A percentile compares a stretch with the other conserved stretches of the same genome.
phyloP scores from a whole-genome alignment of 2,113 vertebrate genomes.

The Lates calcarifer region DNA sequence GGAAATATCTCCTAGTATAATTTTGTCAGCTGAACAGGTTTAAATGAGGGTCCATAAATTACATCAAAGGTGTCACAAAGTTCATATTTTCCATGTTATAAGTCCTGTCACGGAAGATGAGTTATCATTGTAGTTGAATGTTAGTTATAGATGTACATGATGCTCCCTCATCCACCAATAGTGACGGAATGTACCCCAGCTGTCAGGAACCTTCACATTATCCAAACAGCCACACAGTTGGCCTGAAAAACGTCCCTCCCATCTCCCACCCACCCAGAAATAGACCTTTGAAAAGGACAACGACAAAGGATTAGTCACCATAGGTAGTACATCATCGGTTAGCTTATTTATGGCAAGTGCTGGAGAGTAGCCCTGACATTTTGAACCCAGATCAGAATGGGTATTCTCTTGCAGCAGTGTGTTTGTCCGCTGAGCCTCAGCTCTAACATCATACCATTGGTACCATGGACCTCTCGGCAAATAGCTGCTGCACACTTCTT shows the following conservation, averaged over 20 bases:
- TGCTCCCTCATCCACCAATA: constrained; percentile 47
- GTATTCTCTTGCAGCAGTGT: constrained; percentile 41
- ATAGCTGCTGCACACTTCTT: constrained; percentile 92
- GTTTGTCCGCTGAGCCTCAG: constrained; percentile 23
- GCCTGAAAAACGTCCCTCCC: constrained; percentile 64
- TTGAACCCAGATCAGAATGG: constrained; percentile 65
- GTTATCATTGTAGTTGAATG: constrained; percentile 40
- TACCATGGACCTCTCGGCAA: constrained; percentile 91
- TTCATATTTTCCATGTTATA: constrained; percentile 4
- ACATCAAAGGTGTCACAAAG: constrained; percentile 18
- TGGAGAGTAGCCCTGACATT: constrained; percentile 67
- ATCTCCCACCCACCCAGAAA: constrained; percentile 83
- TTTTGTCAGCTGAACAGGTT: not conserved
- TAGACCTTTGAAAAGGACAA: constrained; percentile 90
- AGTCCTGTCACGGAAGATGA: constrained; percentile 35
- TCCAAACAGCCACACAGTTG: constrained; percentile 87
- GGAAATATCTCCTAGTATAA: constrained; percentile 10
- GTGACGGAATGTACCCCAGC: constrained; percentile 89
- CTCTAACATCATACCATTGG: constrained; percentile 82
- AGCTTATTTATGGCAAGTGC: constrained; percentile 87
- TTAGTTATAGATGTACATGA: constrained; percentile 37
- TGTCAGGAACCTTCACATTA: constrained; percentile 90
- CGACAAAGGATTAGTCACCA: constrained; percentile 90
- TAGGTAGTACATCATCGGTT: constrained; percentile 83
- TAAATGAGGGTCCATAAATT: not conserved